These are phyloP conservation scores for Criorhina ranunculi DNA, from an alignment of 2,888 invertebrate genomes.

Conservation along the genomic window DNA sequence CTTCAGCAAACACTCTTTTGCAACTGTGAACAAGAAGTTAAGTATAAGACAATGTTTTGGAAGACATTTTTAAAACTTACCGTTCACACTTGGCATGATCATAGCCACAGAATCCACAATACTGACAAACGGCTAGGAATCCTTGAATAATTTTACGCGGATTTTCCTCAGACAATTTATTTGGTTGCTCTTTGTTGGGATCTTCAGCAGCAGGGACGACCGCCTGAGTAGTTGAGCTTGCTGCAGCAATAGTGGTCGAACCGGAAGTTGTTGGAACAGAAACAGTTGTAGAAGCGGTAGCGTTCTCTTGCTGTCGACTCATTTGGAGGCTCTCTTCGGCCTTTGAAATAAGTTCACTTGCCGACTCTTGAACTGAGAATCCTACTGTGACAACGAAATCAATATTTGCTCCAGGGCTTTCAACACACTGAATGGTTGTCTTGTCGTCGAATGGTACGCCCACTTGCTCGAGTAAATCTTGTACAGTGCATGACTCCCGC, in stretches of 20 bases:
- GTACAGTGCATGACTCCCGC: conserved; percentile 92
- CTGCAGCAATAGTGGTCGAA: conserved; percentile 79
- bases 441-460: conserved; percentile 88
- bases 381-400: conserved; percentile 92
- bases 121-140: conserved; percentile 91
- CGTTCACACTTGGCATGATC: conserved; percentile 92
- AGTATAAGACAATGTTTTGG: neutral
- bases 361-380: conserved; percentile 83
- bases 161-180: conserved; percentile 84
- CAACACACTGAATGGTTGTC: conserved; percentile 90
- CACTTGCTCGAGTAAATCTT: conserved; percentile 92
- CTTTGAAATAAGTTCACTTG: conserved; percentile 83
- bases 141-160: conserved; percentile 89
- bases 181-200: conserved; percentile 32
- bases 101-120: conserved; percentile 91
- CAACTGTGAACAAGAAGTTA: conserved; percentile 84
- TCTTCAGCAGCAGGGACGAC: conserved; percentile 36
- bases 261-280: conserved; percentile 44
- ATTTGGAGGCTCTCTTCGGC: conserved; percentile 84
- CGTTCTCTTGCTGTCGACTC: conserved; percentile 81
- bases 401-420: conserved; percentile 90
- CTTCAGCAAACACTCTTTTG: conserved; percentile 89
- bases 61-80: conserved; percentile 81
- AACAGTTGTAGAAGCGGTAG: conserved; percentile 70
- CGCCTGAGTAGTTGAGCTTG: conserved; percentile 43